Conservation (phyloP, 2,888 invertebrate species). For the Tinea pellionella region DNA sequence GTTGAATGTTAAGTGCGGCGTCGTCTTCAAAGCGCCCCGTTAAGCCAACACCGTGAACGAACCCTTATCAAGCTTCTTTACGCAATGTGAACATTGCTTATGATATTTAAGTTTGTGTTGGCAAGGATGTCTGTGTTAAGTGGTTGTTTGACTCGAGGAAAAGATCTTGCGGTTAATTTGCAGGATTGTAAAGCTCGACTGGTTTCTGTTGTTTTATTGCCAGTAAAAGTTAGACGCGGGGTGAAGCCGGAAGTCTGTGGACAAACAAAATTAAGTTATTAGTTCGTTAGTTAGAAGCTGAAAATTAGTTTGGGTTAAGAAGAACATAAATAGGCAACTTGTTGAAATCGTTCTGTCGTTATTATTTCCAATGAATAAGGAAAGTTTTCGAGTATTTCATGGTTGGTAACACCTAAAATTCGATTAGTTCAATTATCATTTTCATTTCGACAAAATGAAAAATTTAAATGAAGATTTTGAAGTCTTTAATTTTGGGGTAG, state of each 20-base stretch:
- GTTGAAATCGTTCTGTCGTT: not conserved
- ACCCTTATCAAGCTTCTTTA: not conserved
- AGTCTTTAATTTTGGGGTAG: constrained; percentile 16
- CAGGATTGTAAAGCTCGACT: not conserved
- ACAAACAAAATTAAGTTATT: constrained; percentile 55
- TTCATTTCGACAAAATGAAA: not conserved
- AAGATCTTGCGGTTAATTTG: not conserved
- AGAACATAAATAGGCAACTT: not conserved
- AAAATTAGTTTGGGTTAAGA: constrained; percentile 13
- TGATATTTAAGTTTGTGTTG: not conserved
- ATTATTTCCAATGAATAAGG: not conserved
- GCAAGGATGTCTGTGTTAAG: not conserved
- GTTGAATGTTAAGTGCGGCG: constrained; percentile 6
- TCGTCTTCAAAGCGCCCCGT: constrained; percentile 1
- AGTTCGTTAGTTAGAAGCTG: constrained; percentile 42
- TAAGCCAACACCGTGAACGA: constrained; percentile 1
- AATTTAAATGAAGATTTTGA: not conserved
- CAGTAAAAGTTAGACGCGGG: not conserved
- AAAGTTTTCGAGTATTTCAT: not conserved
- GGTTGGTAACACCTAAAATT: not conserved
- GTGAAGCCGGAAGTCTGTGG: constrained; percentile 36
- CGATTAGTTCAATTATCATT: not conserved
- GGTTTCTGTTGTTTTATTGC: not conserved
- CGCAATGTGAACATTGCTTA: constrained; percentile 2
- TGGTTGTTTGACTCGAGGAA: not conserved